Conservation (phyloP, 2,888 invertebrate genomes). For the Ormyrus labotus region DNA sequence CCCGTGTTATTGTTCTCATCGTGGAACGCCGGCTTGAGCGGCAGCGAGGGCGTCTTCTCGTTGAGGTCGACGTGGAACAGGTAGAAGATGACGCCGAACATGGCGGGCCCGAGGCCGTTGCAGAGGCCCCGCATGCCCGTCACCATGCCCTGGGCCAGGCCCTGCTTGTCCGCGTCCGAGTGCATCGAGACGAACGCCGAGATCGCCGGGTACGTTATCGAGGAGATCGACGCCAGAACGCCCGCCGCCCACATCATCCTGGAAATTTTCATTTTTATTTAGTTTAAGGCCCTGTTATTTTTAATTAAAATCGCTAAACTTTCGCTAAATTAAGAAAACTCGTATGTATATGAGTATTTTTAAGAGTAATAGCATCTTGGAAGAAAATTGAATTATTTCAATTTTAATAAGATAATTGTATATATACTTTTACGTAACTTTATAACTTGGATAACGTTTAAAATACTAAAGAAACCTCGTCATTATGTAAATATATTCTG, state of each 20-base stretch:
- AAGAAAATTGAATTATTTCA: no score
- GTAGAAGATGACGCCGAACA: constrained; percentile 99
- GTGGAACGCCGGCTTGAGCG: constrained; percentile 74
- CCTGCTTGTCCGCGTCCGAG: constrained; percentile 98
- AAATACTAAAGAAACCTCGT: no score
- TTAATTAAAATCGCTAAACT: not conserved
- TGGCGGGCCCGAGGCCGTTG: constrained; percentile 98
- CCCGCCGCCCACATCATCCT: constrained; percentile 99
- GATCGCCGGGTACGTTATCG: constrained; percentile 98
- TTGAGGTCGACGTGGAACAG: constrained; percentile 98
- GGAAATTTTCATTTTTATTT: constrained; percentile 30
- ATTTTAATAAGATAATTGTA: no score
- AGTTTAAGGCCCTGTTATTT: constrained; percentile 24
- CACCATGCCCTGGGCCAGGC: constrained; percentile 97
- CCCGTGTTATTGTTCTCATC: constrained; percentile 74
- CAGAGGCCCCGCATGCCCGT: constrained; percentile 99
- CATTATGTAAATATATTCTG: not conserved
- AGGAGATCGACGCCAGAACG: constrained; percentile 94
- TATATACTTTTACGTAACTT: no score
- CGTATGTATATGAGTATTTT: no score
- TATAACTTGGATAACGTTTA: no score
- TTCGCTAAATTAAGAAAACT: no score
- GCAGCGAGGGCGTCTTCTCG: constrained; percentile 78
- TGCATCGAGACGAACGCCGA: constrained; percentile 98
- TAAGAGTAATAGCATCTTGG: no score